Conservation (phyloP, 1,140 invertebrate species). For the Apis florea region DNA sequence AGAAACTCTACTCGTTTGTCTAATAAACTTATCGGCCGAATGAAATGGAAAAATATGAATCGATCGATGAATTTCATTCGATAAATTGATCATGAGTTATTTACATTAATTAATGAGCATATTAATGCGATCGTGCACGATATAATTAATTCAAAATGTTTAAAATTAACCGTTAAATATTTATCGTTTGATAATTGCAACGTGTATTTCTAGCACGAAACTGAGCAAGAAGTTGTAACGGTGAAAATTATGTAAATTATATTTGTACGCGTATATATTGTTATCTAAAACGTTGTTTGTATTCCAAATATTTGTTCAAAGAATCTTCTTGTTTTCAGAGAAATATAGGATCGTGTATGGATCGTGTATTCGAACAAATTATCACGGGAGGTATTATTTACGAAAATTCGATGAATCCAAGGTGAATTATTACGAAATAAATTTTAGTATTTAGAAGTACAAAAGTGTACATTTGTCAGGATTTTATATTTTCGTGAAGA, state of each 20-base stretch:
- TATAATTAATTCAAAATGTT: background rate
- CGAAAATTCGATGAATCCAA: background rate
- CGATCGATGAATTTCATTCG: no score
- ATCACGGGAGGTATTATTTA: no score
- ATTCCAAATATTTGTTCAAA: conserved; percentile 12
- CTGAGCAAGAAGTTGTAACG: background rate
- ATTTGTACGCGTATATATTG: background rate
- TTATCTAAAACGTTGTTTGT: background rate
- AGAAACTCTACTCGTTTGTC: no score
- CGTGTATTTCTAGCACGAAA: background rate
- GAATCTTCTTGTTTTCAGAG: background rate
- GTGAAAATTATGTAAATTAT: background rate
- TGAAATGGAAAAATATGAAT: no score
- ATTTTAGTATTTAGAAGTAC: no score
- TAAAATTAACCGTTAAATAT: background rate
- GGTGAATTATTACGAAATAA: no score
- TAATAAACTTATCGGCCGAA: background rate
- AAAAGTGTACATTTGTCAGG: background rate
- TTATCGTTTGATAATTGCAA: background rate
- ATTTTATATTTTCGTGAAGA: background rate
- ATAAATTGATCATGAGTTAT: background rate
- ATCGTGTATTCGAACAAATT: background rate
- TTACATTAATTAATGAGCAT: background rate
- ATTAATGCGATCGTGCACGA: background rate
- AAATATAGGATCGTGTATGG: background rate